Conservation (phyloP, 2,113 vertebrate species). For the Ahaetulla prasina region DNA sequence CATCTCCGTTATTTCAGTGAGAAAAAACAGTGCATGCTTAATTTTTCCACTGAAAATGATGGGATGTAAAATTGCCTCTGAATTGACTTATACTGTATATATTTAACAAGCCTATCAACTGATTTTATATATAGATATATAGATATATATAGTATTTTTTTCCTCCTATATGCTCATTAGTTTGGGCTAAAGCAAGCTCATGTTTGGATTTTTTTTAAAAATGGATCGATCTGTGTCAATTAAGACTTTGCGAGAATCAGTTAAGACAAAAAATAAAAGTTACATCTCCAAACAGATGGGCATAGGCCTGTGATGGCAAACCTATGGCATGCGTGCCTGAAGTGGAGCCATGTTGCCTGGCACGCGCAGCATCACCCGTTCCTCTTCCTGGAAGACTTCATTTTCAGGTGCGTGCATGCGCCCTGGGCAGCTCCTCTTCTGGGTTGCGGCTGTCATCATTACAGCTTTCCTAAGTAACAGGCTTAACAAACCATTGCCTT, state of each 20-base stretch:
- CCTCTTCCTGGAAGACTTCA: no score
- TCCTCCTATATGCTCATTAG: neutral
- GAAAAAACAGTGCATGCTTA: neutral
- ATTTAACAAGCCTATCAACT: neutral
- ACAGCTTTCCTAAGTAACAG: no score
- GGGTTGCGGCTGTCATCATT: no score
- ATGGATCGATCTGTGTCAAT: neutral
- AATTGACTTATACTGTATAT: neutral
- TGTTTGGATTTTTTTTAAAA: neutral
- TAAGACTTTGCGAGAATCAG: neutral
- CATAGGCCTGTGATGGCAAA: no score
- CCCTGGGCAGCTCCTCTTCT: no score
- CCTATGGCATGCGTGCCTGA: no score
- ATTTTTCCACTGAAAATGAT: neutral
- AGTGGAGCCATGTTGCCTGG: no score
- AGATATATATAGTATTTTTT: no score
- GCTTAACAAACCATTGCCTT: neutral
- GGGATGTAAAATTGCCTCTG: neutral
- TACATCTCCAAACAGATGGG: neutral
- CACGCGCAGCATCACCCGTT: no score
- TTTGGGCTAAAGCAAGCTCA: neutral
- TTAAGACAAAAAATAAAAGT: neutral
- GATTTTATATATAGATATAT: neutral
- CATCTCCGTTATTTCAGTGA: neutral
- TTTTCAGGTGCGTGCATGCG: no score